These are phyloP conservation scores for Apodemia hepburni DNA, from an alignment of 2,888 invertebrate genomes.

Conservation along the genomic window DNA sequence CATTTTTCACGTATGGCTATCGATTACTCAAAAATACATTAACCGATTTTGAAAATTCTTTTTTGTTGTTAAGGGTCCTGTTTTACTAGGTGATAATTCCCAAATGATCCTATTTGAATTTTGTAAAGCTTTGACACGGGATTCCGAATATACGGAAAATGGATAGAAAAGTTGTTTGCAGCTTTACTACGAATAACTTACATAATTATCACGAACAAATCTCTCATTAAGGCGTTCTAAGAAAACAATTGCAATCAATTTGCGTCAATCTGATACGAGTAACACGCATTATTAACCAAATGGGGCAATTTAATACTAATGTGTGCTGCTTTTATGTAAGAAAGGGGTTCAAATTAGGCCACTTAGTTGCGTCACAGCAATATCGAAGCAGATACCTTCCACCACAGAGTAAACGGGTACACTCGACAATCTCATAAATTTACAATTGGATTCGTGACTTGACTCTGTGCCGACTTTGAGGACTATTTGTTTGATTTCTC, in stretches of 20 bases:
- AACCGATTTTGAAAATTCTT: too few relatives aligned
- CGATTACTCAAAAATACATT: too few relatives aligned
- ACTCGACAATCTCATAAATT: constrained; percentile 37
- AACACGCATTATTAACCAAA: not conserved
- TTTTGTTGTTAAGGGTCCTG: too few relatives aligned
- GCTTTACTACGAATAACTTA: too few relatives aligned
- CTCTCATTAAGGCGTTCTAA: not conserved
- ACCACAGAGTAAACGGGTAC: constrained; percentile 29
- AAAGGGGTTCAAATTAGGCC: constrained; percentile 8
- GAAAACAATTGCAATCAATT: constrained; percentile 4
- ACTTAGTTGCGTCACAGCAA: constrained; percentile 3
- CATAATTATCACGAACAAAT: too few relatives aligned
- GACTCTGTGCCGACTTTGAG: constrained; percentile 29
- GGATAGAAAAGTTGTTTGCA: too few relatives aligned
- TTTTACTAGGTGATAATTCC: too few relatives aligned
- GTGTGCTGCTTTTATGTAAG: not conserved
- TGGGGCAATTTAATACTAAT: not conserved
- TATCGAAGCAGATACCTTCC: not conserved
- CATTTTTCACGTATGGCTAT: too few relatives aligned
- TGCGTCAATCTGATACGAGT: constrained; percentile 4
- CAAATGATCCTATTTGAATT: too few relatives aligned
- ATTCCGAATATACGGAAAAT: too few relatives aligned
- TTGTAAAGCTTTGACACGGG: too few relatives aligned
- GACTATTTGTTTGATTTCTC: constrained; percentile 12
- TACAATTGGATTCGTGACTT: constrained; percentile 39